Evolutionary conservation across 2,113 vertebrate species (phyloP).

Genomic region (Paratilapia polleni): DNA sequence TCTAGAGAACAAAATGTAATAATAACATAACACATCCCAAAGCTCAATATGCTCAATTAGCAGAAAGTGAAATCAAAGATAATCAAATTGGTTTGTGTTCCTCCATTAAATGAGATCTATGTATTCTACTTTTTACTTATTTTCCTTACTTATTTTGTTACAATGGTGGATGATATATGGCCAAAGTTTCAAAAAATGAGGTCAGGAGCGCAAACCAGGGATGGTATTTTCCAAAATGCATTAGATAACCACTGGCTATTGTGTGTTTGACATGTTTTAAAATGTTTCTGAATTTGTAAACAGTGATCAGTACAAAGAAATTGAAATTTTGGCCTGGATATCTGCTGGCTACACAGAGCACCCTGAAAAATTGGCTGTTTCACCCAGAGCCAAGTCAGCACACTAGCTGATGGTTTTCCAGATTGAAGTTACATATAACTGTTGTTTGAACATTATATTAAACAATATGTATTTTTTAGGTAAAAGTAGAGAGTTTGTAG

Average conservation of each 20-base stretch:
- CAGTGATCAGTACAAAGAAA: background rate
- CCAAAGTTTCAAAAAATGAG: background rate
- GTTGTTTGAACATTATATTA: no score
- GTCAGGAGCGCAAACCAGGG: background rate
- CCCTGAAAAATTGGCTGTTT: background rate
- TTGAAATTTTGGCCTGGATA: no score
- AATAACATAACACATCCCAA: accelerated
- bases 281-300: background rate
- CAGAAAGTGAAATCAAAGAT: no score
- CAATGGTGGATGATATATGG: background rate
- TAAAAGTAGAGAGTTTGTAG: no score
- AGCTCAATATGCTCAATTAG: background rate
- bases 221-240: background rate
- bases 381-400: background rate
- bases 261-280: background rate
- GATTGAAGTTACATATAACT: no score
- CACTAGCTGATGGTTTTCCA: no score
- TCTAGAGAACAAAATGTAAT: background rate
- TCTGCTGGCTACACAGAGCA: no score
- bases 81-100: background rate
- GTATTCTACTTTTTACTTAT: background rate
- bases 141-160: background rate
- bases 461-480: no score
- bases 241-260: no score
- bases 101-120: background rate